A percentile compares a stretch with the other conserved stretches of the same genome.
Conservation (phyloP, 2,113 vertebrate genomes). For the Chauna torquata region DNA sequence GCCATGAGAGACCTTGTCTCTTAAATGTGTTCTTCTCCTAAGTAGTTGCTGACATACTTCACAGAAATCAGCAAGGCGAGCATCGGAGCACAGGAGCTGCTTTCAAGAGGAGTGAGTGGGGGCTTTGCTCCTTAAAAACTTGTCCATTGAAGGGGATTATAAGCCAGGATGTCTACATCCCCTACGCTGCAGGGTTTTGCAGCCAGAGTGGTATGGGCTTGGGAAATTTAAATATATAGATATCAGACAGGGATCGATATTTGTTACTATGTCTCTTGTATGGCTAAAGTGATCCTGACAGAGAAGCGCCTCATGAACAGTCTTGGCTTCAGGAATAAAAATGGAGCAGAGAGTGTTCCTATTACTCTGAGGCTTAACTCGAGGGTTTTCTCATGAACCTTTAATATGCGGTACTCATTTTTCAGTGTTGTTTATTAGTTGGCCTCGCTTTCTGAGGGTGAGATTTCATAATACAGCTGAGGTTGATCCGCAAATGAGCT, state of each 20-base stretch:
- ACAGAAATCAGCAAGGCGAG: neutral
- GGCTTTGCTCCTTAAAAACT: neutral
- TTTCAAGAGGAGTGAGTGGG: neutral
- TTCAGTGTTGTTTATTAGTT: neutral
- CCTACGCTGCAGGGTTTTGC: neutral
- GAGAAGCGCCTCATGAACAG: neutral
- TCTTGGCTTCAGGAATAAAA: neutral
- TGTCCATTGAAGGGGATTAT: neutral
- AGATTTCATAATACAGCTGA: neutral
- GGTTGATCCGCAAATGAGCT: neutral
- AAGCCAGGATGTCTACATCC: neutral
- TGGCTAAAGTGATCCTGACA: neutral
- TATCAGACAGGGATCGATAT: too few species aligned
- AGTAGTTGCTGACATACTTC: neutral
- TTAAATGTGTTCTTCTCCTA: neutral
- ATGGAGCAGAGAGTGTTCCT: neutral
- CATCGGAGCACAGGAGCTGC: fast-evolving
- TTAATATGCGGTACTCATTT: neutral
- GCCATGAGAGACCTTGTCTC: neutral
- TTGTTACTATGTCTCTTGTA: too few species aligned
- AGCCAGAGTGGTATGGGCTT: neutral
- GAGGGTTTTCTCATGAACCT: constrained; percentile 5
- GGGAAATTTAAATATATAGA: neutral
- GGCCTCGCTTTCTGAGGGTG: neutral
- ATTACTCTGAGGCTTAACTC: neutral